Percentiles rank a stretch among this genome's conserved stretches.
These are phyloP conservation scores for Morone chrysops DNA, from an alignment of 2,113 vertebrate species.

Conservation along the genomic window DNA sequence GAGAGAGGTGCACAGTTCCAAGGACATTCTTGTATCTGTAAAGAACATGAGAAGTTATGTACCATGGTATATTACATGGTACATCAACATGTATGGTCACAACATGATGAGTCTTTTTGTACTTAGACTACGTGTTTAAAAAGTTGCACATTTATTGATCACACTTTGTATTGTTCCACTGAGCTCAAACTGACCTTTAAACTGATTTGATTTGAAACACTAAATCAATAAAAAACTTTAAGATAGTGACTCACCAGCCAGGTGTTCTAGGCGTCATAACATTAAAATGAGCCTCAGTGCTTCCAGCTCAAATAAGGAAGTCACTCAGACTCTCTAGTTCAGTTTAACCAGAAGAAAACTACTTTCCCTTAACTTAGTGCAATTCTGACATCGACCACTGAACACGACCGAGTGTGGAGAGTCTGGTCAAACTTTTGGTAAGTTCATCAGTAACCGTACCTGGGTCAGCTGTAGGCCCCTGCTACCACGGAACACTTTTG, in stretches of 20 bases:
- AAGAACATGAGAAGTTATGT: conserved; percentile 3
- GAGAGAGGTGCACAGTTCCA: not conserved
- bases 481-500: not conserved
- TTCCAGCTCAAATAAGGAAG: conserved; percentile 73
- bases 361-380: not conserved
- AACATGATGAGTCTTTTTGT: not conserved
- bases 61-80: no score
- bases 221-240: not conserved
- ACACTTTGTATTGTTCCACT: not conserved
- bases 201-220: not conserved
- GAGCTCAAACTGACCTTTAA: not conserved
- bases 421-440: conserved; percentile 10
- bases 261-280: not conserved
- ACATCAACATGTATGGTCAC: not conserved
- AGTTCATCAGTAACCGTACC: not conserved
- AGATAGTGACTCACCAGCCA: conserved; percentile 1
- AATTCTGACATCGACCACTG: not conserved
- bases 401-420: no score
- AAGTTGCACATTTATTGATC: not conserved
- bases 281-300: not conserved
- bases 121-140: not conserved
- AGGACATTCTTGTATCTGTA: conserved; percentile 38
- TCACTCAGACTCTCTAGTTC: conserved; percentile 24
- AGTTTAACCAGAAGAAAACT: conserved; percentile 17
- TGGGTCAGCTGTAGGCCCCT: conserved; percentile 31